A percentile compares a stretch with the other conserved stretches of the same genome.
Conservation (phyloP, 2,888 invertebrate species). For the Drosophila nr. fundita region DNA sequence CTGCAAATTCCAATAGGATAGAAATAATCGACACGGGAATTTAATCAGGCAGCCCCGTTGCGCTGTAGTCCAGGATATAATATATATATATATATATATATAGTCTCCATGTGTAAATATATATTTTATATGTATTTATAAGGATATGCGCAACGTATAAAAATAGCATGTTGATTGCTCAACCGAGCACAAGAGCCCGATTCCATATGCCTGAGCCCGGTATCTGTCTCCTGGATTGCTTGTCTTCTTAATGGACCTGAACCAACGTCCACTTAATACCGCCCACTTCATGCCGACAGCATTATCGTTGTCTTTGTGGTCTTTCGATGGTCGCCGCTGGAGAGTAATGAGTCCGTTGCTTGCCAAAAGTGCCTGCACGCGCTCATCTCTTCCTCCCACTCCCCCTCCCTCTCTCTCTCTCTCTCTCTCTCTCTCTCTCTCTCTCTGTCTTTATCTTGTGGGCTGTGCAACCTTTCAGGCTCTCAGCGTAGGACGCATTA, state of each 20-base stretch:
- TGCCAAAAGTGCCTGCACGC: constrained; percentile 70
- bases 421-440: background rate
- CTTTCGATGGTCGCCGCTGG: constrained; percentile 53
- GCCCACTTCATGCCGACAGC: background rate
- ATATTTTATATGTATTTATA: constrained; percentile 3
- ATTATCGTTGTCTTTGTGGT: constrained; percentile 51
- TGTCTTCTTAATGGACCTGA: constrained; percentile 44
- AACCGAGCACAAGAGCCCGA: constrained; percentile 4
- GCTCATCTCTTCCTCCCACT: constrained; percentile 19
- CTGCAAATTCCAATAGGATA: constrained; percentile 75
- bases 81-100: background rate
- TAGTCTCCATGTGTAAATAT: background rate
- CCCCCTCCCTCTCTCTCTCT: background rate
- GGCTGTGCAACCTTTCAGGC: constrained; percentile 1
- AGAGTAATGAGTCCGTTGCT: constrained; percentile 51
- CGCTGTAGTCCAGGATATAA: constrained; percentile 29
- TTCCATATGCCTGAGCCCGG: background rate
- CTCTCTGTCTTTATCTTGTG: background rate
- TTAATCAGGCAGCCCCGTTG: constrained; percentile 72
- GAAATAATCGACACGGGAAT: constrained; percentile 81
- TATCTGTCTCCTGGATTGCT: background rate
- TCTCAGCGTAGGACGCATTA: constrained; percentile 51
- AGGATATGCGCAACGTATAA: constrained; percentile 65
- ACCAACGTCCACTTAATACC: constrained; percentile 51
- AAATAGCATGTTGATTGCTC: constrained; percentile 74